These are phyloP conservation scores for Parochlus steinenii DNA, from an alignment of 2,888 invertebrate species.

Conservation along the genomic window DNA sequence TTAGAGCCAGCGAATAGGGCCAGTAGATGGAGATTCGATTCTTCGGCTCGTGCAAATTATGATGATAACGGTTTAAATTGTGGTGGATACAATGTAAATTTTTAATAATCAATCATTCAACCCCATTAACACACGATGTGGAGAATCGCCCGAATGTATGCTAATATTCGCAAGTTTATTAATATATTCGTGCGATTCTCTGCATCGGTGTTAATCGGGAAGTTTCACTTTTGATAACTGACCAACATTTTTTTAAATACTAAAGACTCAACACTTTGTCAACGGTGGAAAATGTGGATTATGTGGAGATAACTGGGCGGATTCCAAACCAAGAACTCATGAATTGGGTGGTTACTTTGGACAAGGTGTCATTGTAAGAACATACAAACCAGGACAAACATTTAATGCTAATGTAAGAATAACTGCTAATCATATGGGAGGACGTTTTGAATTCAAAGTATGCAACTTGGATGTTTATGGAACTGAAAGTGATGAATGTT, in stretches of 20 bases:
- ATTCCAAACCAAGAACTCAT: constrained; percentile 31
- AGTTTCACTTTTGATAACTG: constrained; percentile 11
- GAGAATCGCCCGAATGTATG: too few relatives aligned
- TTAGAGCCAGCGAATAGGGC: constrained; percentile 35
- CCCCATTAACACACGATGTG: too few relatives aligned
- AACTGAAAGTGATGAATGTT: constrained; percentile 36
- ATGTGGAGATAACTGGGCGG: constrained; percentile 35
- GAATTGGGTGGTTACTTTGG: constrained; percentile 38
- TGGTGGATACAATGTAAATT: constrained; percentile 32
- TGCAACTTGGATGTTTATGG: constrained; percentile 31
- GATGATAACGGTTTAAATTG: constrained; percentile 37
- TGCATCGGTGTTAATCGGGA: background rate
- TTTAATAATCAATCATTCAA: constrained; percentile 3
- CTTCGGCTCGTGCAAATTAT: constrained; percentile 32
- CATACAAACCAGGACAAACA: constrained; percentile 22
- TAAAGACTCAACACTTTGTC: constrained; percentile 29
- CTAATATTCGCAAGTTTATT: too few relatives aligned
- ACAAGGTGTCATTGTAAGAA: constrained; percentile 31
- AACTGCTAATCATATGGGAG: constrained; percentile 33
- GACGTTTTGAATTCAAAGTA: constrained; percentile 32
- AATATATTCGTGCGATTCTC: too few relatives aligned
- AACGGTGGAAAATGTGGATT: constrained; percentile 35
- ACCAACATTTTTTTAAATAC: constrained; percentile 1
- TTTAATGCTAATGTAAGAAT: constrained; percentile 25
- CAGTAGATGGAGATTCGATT: constrained; percentile 36